These are phyloP conservation scores for Scleropages formosus DNA, from an alignment of 2,797 vertebrate genomes.

Conservation along the genomic window DNA sequence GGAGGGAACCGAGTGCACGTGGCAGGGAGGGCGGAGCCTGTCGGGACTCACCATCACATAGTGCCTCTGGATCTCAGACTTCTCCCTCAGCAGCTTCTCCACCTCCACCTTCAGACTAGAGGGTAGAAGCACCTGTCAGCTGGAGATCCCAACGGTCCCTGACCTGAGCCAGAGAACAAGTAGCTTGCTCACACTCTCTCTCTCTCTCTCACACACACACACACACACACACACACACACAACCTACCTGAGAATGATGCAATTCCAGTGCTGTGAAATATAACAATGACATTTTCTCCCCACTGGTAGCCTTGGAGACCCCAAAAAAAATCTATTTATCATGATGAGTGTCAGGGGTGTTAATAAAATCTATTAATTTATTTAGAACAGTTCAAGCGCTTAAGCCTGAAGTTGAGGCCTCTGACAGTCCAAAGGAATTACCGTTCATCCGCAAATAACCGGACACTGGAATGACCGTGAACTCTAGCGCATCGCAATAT, in stretches of 20 bases:
- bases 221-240: neutral
- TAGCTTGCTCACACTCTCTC: neutral
- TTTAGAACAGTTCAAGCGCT: too few species aligned
- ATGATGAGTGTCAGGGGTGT: too few species aligned
- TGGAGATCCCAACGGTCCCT: neutral
- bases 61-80: conserved; percentile 91
- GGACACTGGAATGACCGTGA: too few species aligned
- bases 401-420: too few species aligned
- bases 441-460: too few species aligned
- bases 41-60: conserved; percentile 86
- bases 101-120: conserved; percentile 88
- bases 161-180: neutral
- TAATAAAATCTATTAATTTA: too few species aligned
- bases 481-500: too few species aligned
- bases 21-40: too few species aligned
- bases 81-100: conserved; percentile 89
- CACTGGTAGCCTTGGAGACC: neutral
- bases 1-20: too few species aligned
- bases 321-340: neutral
- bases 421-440: too few species aligned
- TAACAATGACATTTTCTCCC: neutral
- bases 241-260: too few species aligned
- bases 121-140: neutral
- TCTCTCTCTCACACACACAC: neutral
- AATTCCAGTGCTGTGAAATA: neutral